phyloP scores from a whole-genome alignment of 1,140 invertebrate genomes.

The Gryllus bimaculatus region DNA sequence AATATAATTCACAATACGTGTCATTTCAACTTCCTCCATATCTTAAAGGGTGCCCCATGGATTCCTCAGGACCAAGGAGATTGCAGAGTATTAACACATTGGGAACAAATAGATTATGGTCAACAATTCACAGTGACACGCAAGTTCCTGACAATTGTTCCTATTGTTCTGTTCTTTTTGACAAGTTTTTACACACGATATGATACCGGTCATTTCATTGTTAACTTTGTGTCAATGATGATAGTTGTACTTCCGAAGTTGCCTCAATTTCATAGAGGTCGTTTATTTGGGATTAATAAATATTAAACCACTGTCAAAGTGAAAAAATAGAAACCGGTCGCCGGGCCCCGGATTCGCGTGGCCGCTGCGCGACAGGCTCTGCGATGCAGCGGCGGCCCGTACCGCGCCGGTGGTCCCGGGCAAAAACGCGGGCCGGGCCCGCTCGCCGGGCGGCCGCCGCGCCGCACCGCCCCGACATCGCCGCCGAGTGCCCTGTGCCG shows the following conservation, averaged over 20 bases:
- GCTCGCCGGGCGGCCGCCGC: too few species aligned
- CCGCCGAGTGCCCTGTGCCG: too few species aligned
- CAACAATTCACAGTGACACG: constrained; percentile 57
- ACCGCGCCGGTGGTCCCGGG: too few species aligned
- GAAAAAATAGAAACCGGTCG: too few species aligned
- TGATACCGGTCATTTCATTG: constrained; percentile 52
- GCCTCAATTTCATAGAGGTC: constrained; percentile 55
- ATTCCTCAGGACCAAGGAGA: constrained; percentile 54
- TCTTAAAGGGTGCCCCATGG: constrained; percentile 63
- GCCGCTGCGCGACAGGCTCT: too few species aligned
- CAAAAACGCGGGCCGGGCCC: too few species aligned
- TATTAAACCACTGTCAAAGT: constrained; percentile 36
- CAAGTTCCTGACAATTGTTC: constrained; percentile 57
- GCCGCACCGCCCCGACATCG: too few species aligned
- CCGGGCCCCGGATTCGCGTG: too few species aligned
- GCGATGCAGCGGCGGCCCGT: too few species aligned
- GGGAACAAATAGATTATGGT: constrained; percentile 68
- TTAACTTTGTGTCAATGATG: constrained; percentile 51
- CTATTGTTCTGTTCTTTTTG: constrained; percentile 55
- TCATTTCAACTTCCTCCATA: constrained; percentile 54
- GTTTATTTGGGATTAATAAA: constrained; percentile 61
- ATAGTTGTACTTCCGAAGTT: constrained; percentile 56
- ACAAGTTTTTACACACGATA: constrained; percentile 62
- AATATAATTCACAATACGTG: constrained; percentile 56
- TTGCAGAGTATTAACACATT: constrained; percentile 51